Evolutionary conservation across 1,140 invertebrate species (phyloP), one percentile per base, ranked within the genome.

Genomic region (Glossosoma conforme): DNA sequence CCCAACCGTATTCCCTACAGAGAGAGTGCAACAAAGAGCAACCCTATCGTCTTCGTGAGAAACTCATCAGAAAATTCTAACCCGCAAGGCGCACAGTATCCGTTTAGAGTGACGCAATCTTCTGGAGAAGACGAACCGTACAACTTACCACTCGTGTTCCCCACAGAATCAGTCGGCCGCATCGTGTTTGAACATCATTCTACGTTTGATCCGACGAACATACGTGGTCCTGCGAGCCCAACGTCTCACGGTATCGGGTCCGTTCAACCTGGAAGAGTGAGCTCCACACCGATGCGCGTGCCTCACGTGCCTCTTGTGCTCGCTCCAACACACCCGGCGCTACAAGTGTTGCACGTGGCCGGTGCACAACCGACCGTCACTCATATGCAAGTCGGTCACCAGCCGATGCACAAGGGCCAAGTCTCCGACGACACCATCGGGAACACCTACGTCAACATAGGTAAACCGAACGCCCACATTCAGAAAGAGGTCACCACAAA

Each of bases 361-460:
- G 58, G 55, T 19, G 37, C 47, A 21, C 46, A 54, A 35, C 54
- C 58, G 9, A 46, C 55, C 9, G 45, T 54, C 10, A 54, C 58
- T 9, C 58, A 60, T 14, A 54, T 60, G 45, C 35, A 54, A 14
- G 55, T 58, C 6, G 58, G 58, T 1, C 53, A 48, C 21, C 40
- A 47, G 17, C 48, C 55, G 1, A 60, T 61, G 55, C 58, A 66
- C 51, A 72, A 70, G 52, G 69, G 69, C 11, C 63, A 70, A 59
- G 67, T 72, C 10, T 62, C 63, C 5, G 67, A 72, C 51, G 68
- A 65, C 36, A 65, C 65, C 33, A 63, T 68, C 11, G 61, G 62
- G 5, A 65, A 65, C 41, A 63, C 66, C 17, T 72, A 72, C 46
- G 69, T 72, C 0, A 72, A 69, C 60, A 72, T 72, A 44, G 66